These are phyloP conservation scores for Rotaria sp. DNA, from an alignment of 2,888 invertebrate species.

Conservation along the genomic window DNA sequence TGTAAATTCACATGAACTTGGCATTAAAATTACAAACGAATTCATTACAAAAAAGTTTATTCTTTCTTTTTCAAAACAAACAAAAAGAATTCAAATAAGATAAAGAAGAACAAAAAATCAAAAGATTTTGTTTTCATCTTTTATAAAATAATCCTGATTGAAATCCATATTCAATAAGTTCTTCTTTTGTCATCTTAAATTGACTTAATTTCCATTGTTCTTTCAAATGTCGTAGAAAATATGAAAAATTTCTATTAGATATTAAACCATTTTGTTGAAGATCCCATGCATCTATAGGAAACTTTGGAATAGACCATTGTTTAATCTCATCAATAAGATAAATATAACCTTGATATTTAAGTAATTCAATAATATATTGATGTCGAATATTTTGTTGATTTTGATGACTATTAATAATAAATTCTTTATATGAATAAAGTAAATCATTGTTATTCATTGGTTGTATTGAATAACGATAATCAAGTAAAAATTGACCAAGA, in stretches of 20 bases:
- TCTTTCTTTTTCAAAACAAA: too few species aligned
- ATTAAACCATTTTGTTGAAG: background rate
- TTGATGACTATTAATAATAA: background rate
- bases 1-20: too few species aligned
- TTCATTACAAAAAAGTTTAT: too few species aligned
- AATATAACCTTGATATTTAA: slow-evolving; percentile 7
- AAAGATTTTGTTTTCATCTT: background rate
- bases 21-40: too few species aligned
- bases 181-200: background rate
- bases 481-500: background rate
- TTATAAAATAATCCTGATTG: background rate
- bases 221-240: background rate
- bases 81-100: too few species aligned
- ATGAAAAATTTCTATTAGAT: background rate
- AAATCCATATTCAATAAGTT: background rate
- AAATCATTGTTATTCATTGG: background rate
- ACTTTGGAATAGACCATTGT: background rate
- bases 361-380: background rate
- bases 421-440: background rate
- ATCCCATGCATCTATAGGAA: background rate
- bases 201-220: background rate
- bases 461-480: background rate
- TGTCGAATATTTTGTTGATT: background rate
- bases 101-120: too few species aligned
- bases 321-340: background rate